Base-by-base conservation (phyloP, 2,797 vertebrate genomes). In the Selene dorsalis region DNA sequence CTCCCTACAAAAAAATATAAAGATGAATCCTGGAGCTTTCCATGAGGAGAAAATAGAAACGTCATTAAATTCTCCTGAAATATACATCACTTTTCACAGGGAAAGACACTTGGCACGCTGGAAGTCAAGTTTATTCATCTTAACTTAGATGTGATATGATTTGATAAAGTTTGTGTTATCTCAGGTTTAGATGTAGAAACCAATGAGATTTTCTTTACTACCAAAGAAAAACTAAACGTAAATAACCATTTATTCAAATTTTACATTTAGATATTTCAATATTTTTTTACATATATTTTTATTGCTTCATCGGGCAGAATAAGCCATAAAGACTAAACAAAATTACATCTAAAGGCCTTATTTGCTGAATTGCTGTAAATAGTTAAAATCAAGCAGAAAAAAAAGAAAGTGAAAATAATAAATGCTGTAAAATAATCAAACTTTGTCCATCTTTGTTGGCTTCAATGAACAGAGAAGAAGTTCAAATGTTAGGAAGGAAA, bases 1-100 rank as follows among this genome's bases (percentile, higher is more conserved):
- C 59, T 13, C 67, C 64, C 64, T 50, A 56, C 50, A 32, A 39
- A 48, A 60, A 76, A 78, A 87, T 73, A 82, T 84, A 85, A 70
- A 78, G 59, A 86, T 22, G 74, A 84, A 84, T 85, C 48, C 70
- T 47, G 45, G 84, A 84, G 76, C 70, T 87, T 69, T 84, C 73
- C 69, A 53, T 78, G 61, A 59, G 73, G 63, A 84, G 60, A 84
- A 90, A 87, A 86, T 82, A 88, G 90, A 91, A 91, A 89, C 84
- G 87, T 87, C 89, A 89, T 89, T 84, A 89, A 90, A 91, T 86
- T 87, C 84, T 17, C 77, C 67, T 88, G 59, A 93, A 91, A 92
- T 86, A 91, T 90, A 82, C 69, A 93, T 92, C 70, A 80, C 68
- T 83, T 88, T 88, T 89, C 87, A 83, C 80, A 73, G 71, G 52